These are phyloP conservation scores for Pteronura brasiliensis DNA, from an alignment of 2,113 vertebrate genomes.

Conservation along the genomic window DNA sequence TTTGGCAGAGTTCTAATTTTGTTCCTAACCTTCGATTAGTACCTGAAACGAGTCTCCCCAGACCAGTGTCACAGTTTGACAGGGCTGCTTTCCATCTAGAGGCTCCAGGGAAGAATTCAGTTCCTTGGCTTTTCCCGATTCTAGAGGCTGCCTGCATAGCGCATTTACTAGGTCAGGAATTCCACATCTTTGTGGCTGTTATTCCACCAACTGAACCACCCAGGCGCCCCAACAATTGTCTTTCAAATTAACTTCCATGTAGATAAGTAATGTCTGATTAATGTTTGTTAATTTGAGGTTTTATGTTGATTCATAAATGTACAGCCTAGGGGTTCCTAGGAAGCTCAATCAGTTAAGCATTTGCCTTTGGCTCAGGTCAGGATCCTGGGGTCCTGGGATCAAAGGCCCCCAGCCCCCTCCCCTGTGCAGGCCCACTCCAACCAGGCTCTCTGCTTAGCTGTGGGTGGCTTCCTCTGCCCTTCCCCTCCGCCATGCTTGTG, in stretches of 20 bases:
- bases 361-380: background rate
- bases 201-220: background rate
- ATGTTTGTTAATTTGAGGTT: background rate
- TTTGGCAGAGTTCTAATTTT: background rate
- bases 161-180: background rate
- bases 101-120: background rate
- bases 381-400: background rate
- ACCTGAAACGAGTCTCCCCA: background rate
- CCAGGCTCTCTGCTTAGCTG: background rate
- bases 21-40: background rate
- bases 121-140: background rate
- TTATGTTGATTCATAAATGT: background rate
- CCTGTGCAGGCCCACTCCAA: no score
- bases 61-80: background rate
- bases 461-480: background rate
- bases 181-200: background rate
- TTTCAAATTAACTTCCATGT: background rate
- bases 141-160: background rate
- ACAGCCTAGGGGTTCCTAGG: background rate
- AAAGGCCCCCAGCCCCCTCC: no score
- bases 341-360: background rate
- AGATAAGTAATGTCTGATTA: background rate
- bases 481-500: background rate
- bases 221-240: background rate
- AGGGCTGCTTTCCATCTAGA: background rate